Percentiles rank a stretch among this genome's conserved stretches.
phyloP scores from a whole-genome alignment of 1,140 invertebrate genomes.

The Saccostrea glomerata region DNA sequence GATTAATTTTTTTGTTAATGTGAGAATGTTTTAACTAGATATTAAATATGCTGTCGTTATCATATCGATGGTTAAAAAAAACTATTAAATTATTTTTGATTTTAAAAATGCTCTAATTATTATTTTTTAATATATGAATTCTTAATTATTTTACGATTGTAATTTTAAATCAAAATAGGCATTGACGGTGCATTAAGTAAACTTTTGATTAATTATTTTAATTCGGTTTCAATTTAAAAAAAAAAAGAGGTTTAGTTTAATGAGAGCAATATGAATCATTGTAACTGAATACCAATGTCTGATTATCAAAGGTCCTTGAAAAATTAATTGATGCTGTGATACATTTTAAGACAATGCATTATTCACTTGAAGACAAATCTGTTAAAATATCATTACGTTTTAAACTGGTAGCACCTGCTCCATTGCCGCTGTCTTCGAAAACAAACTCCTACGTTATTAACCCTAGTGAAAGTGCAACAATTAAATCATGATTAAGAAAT shows the following conservation, averaged over 20 bases:
- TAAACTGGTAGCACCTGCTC: background rate
- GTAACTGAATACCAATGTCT: background rate
- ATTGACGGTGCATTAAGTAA: background rate
- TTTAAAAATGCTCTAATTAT: no score
- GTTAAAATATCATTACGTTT: no score
- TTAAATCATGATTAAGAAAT: background rate
- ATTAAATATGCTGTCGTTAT: background rate
- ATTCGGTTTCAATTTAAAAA: background rate
- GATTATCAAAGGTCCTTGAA: background rate
- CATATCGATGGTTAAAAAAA: background rate
- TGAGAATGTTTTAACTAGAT: background rate
- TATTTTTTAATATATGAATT: no score
- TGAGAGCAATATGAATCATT: background rate
- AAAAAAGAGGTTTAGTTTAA: background rate
- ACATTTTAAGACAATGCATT: background rate
- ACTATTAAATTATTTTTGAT: no score
- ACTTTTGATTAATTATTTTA: background rate
- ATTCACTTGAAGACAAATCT: no score
- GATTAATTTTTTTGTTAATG: no score
- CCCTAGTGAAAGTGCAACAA: background rate
- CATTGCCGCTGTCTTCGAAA: background rate
- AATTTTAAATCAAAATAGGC: no score
- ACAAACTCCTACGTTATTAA: constrained; percentile 1
- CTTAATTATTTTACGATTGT: no score
- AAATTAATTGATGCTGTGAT: background rate